Evolutionary conservation across 2,113 vertebrate genomes (phyloP).

Genomic region (Colossoma macropomum): DNA sequence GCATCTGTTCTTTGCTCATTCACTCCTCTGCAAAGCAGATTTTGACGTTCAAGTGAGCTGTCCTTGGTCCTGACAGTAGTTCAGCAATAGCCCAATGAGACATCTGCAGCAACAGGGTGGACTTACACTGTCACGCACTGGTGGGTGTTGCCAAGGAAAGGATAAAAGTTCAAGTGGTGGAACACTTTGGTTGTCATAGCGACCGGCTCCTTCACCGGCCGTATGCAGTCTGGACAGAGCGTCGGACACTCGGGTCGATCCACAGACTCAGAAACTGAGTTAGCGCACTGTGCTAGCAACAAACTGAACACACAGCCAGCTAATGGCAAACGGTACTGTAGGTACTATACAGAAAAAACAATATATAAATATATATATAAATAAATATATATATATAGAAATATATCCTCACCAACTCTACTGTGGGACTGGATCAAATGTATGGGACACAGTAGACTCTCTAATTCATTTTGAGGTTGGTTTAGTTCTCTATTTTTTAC

Average conservation of each 20-base stretch:
- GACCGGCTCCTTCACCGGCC: slow-evolving; percentile 42
- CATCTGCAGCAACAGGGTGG: slow-evolving; percentile 31
- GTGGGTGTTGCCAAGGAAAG: slow-evolving; percentile 60
- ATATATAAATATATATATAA: slow-evolving; percentile 60
- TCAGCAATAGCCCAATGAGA: slow-evolving; percentile 71
- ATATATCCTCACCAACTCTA: slow-evolving; percentile 54
- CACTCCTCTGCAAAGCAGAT: background rate
- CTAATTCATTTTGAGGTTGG: slow-evolving; percentile 70
- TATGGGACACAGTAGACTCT: slow-evolving; percentile 77
- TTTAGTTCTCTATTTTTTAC: slow-evolving; percentile 62
- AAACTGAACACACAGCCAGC: slow-evolving; percentile 25
- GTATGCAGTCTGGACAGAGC: slow-evolving; percentile 43
- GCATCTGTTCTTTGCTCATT: slow-evolving; percentile 33
- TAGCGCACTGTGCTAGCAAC: slow-evolving; percentile 31
- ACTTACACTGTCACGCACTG: slow-evolving; percentile 54
- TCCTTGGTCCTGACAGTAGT: slow-evolving; percentile 57
- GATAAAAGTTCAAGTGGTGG: slow-evolving; percentile 59
- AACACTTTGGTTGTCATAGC: slow-evolving; percentile 60
- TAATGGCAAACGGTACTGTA: slow-evolving; percentile 30
- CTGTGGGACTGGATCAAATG: slow-evolving; percentile 76
- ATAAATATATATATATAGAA: slow-evolving; percentile 60
- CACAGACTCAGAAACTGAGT: slow-evolving; percentile 33
- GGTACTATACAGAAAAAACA: slow-evolving; percentile 48
- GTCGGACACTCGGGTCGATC: slow-evolving; percentile 50
- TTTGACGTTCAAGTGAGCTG: slow-evolving; percentile 34